Conservation (phyloP, 1,140 invertebrate genomes). For the Leptopilina clavipes region DNA sequence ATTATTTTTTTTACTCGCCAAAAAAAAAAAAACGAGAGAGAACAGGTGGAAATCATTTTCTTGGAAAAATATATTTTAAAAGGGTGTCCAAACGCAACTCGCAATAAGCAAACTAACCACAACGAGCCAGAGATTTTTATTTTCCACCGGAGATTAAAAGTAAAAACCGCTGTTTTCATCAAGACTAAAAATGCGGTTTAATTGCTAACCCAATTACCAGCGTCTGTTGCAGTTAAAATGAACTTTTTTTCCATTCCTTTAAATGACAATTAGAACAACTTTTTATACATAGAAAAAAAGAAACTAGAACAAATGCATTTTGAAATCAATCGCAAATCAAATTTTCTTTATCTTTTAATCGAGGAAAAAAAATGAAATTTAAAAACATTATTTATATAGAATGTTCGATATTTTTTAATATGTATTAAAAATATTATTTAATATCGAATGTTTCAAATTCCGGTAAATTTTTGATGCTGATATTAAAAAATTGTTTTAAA, state of each 20-base stretch:
- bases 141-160: slow-evolving; percentile 16
- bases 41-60: not conserved
- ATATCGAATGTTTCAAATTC: too few relatives aligned
- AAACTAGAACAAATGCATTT: too few relatives aligned
- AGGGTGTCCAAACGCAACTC: slow-evolving; percentile 12
- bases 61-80: slow-evolving; percentile 1
- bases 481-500: too few relatives aligned
- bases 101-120: slow-evolving; percentile 27
- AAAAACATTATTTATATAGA: too few relatives aligned
- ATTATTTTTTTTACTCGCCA: too few relatives aligned
- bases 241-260: slow-evolving; percentile 17
- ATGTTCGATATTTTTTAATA: too few relatives aligned
- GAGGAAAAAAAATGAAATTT: too few relatives aligned
- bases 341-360: too few relatives aligned
- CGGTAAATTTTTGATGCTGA: too few relatives aligned
- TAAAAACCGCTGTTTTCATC: slow-evolving; percentile 33
- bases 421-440: too few relatives aligned
- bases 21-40: too few relatives aligned
- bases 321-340: too few relatives aligned
- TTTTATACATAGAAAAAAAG: not conserved
- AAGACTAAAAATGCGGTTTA: slow-evolving; percentile 28
- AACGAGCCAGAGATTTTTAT: slow-evolving; percentile 4
- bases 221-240: slow-evolving; percentile 15
- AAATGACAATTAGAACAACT: slow-evolving; percentile 20
- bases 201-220: slow-evolving; percentile 28